Evolutionary conservation across 2,113 vertebrate genomes (phyloP).

Genomic region (Piaya cayana): DNA sequence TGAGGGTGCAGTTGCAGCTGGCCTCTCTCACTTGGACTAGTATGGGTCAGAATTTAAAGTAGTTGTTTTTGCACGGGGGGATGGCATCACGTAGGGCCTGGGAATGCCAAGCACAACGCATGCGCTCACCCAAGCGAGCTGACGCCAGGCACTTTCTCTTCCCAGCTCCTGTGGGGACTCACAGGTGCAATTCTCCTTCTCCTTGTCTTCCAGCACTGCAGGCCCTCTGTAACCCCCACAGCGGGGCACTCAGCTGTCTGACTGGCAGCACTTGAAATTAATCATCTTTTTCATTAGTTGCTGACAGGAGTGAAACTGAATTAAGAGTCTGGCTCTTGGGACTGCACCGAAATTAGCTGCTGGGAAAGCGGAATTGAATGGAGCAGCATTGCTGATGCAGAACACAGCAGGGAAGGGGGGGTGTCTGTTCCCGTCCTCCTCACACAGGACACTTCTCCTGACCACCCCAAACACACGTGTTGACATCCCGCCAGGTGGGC

Average conservation of each 20-base stretch:
- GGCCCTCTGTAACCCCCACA: neutral
- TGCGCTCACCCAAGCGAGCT: rapidly evolving
- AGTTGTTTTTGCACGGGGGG: rapidly evolving
- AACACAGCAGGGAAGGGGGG: neutral
- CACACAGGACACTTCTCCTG: neutral
- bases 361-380: neutral
- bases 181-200: neutral
- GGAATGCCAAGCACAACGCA: neutral
- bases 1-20: neutral
- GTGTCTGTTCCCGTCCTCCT: neutral
- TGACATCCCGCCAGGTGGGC: neutral
- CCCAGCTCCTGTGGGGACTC: neutral
- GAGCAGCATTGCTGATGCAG: neutral
- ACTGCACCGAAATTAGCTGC: neutral
- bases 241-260: neutral
- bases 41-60: neutral
- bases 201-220: neutral
- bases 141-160: neutral
- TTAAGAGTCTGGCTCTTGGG: neutral
- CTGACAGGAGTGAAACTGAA: neutral
- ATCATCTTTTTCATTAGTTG: neutral
- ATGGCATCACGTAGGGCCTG: rapidly evolving
- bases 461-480: rapidly evolving
- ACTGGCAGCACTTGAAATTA: neutral
- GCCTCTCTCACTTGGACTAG: neutral